Percentiles rank a stretch among this genome's conserved stretches.
These are phyloP conservation scores for Panopea generosa DNA, from an alignment of 2,888 invertebrate genomes.

Conservation along the genomic window DNA sequence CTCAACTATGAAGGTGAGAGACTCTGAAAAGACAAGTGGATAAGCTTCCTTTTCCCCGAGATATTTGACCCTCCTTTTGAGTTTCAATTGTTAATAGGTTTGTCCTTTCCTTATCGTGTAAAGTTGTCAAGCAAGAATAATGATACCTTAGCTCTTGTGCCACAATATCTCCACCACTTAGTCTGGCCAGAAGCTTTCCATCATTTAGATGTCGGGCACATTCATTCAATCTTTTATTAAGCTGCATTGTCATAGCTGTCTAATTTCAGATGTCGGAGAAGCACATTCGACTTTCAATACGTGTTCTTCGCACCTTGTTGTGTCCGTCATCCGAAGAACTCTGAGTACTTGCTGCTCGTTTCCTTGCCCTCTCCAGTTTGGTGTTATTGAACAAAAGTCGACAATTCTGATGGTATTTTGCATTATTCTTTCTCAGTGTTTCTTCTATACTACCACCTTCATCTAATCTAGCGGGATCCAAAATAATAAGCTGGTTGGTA, in stretches of 20 bases:
- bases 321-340: background rate
- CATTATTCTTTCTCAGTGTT: constrained; percentile 47
- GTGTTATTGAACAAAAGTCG: constrained; percentile 48
- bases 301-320: background rate
- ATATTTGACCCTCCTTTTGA: background rate
- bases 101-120: constrained; percentile 54
- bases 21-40: constrained; percentile 32
- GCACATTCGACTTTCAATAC: constrained; percentile 23
- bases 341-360: constrained; percentile 10
- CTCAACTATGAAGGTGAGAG: constrained; percentile 54
- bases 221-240: constrained; percentile 50
- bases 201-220: constrained; percentile 57
- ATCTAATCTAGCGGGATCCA: constrained; percentile 47
- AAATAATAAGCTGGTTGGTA: constrained; percentile 36
- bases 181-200: constrained; percentile 49
- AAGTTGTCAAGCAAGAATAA: constrained; percentile 37
- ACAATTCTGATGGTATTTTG: constrained; percentile 59
- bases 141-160: constrained; percentile 66
- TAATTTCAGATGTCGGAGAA: constrained; percentile 32
- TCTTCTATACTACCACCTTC: constrained; percentile 59
- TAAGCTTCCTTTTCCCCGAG: constrained; percentile 5
- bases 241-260: constrained; percentile 57
- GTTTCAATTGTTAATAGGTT: constrained; percentile 17
- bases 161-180: constrained; percentile 61
- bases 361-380: constrained; percentile 44